Conservation (phyloP, 35 echinoderm and acorn worm genomes). For the Acanthaster planci region DNA sequence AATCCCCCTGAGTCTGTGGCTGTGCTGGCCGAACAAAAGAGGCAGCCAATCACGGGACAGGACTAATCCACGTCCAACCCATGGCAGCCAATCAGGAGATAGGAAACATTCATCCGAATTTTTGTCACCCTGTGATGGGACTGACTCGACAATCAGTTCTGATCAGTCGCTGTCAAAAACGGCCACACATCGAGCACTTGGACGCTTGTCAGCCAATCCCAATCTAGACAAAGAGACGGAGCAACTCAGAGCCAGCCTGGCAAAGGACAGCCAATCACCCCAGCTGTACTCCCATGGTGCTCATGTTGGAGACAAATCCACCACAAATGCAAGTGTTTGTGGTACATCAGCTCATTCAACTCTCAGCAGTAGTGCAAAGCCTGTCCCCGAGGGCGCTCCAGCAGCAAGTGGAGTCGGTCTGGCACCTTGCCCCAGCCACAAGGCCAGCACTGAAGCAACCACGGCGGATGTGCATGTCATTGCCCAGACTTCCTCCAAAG, state of each 20-base stretch:
- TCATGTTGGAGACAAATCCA: neutral
- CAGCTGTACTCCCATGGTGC: neutral
- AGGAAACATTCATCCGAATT: neutral
- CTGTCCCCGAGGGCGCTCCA: no score
- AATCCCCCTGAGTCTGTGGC: slow-evolving; percentile 66
- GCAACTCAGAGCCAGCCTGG: neutral
- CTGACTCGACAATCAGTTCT: neutral
- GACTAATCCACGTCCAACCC: neutral
- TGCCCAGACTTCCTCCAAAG: neutral
- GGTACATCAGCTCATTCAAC: neutral
- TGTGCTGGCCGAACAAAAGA: slow-evolving; percentile 58
- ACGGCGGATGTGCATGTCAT: neutral
- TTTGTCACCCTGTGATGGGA: neutral
- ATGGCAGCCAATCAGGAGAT: neutral
- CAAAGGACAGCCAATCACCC: neutral
- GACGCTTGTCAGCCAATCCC: neutral
- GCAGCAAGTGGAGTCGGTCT: no score
- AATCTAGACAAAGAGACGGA: neutral
- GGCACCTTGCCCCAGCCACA: neutral
- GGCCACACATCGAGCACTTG: neutral
- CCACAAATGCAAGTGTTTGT: neutral
- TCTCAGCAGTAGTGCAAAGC: neutral
- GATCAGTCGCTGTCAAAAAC: neutral
- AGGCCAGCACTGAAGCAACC: neutral
- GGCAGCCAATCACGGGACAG: slow-evolving; percentile 10